phyloP scores from a whole-genome alignment of 2,113 vertebrate species.

The Pluvialis apricaria region DNA sequence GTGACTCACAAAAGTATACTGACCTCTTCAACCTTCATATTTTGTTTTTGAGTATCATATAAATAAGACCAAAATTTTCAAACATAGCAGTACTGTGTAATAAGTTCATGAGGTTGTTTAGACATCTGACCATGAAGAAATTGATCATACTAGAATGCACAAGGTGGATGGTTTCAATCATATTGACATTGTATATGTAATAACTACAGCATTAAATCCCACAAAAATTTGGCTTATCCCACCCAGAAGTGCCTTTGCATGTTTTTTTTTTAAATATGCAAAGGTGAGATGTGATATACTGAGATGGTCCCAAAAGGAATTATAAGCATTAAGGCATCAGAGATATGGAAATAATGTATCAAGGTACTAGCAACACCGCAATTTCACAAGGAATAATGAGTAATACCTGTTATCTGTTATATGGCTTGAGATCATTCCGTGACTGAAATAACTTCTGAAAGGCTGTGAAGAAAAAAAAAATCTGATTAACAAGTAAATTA shows the following conservation, averaged over 20 bases:
- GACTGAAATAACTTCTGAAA: slow-evolving; percentile 92
- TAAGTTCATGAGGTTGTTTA: background rate
- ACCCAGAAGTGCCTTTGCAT: background rate
- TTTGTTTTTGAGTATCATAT: background rate
- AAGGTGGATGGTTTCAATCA: background rate
- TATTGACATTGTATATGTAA: background rate
- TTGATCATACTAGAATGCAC: background rate
- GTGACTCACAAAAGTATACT: background rate
- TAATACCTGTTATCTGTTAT: slow-evolving; percentile 90
- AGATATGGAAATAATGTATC: background rate
- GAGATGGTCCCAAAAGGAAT: background rate
- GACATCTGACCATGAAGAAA: background rate
- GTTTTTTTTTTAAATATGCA: background rate
- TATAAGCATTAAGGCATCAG: background rate
- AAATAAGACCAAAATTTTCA: background rate
- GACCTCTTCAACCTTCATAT: background rate
- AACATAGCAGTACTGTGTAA: background rate
- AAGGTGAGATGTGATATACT: background rate
- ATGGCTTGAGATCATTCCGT: slow-evolving; percentile 94
- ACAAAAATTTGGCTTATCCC: background rate
- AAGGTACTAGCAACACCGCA: background rate
- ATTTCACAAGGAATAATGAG: background rate
- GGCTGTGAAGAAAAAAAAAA: slow-evolving; percentile 68
- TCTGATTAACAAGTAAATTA: background rate
- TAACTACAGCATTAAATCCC: background rate